Evolutionary conservation across 2,888 invertebrate genomes (phyloP), one percentile per base, ranked within the genome.

Genomic region (Rhamnusium bicolor): DNA sequence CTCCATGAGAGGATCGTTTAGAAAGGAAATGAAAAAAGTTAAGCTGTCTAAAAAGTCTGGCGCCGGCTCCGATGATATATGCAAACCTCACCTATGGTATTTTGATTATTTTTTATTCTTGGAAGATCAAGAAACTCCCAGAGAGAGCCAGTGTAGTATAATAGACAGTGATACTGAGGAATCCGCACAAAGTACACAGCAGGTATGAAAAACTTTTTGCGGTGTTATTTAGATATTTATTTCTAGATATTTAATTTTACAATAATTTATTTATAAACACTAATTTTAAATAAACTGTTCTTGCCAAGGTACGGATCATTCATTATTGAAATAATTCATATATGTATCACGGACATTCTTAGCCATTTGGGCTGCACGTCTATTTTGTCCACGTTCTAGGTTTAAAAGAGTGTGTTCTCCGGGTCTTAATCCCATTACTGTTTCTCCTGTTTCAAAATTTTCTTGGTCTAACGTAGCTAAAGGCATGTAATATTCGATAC

Each of bases 1-100:
- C n/a, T n/a, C n/a, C n/a, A n/a, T n/a, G 46, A 46, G 12, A 46
- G 46, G 46, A 46, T 46, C 46, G 46, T 24, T 54, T 19, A 54
- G 54, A 54, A 54, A 19, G 19, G 16, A 24, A 14, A 29, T 24
- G n/a, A 58, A 58, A 29, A 58, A 58, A 58, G 58, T 58, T 8
- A 27, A n/a, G 12, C n/a, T 12, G 27, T 29, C 29, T 58, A 29
- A 58, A 14, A 58, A 58, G 19, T 58, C 58, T 27, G 29, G 58
- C 58, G 27, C 58, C 27, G 58, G 53, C 3, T 21, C 12, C 12
- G 29, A 58, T 6, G 0, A 58, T 1, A 58, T 58, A 14, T 58
- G 12, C n/a, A 29, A 27, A 24, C 58, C 58, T 29, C 46, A 46
- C 10, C 46, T 46, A 46, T 46, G 46, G 46, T 46, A 46, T 14